These are phyloP conservation scores for Tetramorium alpestre DNA, from an alignment of 1,140 invertebrate genomes.

Conservation along the genomic window DNA sequence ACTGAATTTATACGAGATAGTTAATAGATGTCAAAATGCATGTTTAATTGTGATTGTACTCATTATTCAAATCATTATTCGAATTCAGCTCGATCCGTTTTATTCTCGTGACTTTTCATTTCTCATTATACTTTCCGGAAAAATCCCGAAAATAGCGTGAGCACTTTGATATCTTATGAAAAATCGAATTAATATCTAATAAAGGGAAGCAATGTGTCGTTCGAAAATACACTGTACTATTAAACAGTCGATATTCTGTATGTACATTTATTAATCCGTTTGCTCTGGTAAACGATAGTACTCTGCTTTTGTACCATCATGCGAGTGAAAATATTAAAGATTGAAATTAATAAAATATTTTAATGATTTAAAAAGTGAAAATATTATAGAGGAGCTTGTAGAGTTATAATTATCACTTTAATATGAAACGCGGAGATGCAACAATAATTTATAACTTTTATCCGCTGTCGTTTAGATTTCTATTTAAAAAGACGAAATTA, in stretches of 20 bases:
- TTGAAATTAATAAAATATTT: background rate
- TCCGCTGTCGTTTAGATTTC: background rate
- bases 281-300: too few relatives aligned
- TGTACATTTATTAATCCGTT: background rate
- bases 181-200: background rate
- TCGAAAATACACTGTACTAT: background rate
- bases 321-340: background rate
- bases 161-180: background rate
- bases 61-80: background rate
- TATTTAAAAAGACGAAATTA: background rate
- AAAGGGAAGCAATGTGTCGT: background rate
- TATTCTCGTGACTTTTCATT: background rate
- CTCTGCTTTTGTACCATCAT: background rate
- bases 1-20: background rate
- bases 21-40: background rate
- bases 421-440: background rate
- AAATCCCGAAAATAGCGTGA: background rate
- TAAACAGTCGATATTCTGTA: background rate
- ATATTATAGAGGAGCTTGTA: background rate
- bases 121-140: background rate
- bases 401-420: background rate
- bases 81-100: background rate
- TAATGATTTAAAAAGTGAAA: background rate
- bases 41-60: background rate
- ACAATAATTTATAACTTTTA: background rate